Evolutionary conservation across 2,888 invertebrate genomes (phyloP).

Genomic region (Helleia helle): DNA sequence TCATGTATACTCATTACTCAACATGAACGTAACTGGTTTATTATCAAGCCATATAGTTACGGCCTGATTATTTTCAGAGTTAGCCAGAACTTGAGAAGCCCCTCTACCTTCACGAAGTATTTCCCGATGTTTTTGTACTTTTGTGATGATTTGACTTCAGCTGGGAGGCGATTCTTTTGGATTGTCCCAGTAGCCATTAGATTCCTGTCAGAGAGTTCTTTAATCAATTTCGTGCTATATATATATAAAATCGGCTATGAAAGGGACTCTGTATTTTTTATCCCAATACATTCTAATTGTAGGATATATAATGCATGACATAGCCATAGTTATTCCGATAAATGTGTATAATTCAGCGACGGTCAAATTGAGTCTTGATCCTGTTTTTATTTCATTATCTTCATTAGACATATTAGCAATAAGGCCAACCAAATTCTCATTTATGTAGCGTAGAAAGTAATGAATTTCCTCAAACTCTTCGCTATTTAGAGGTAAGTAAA

Average conservation of each 20-base stretch:
- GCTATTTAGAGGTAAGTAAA: not conserved
- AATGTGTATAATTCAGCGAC: not conserved
- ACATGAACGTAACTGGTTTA: conserved; percentile 16
- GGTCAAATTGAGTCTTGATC: not conserved
- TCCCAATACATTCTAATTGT: not conserved
- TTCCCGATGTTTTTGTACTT: not conserved
- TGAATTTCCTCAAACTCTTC: not conserved
- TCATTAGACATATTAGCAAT: not conserved
- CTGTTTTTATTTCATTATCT: not conserved
- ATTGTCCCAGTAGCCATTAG: conserved; percentile 1
- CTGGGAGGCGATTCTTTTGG: conserved; percentile 14
- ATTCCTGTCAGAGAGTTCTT: not conserved
- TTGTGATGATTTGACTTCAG: not conserved
- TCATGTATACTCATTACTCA: no score
- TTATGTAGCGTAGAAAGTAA: not conserved
- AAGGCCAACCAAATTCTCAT: not conserved
- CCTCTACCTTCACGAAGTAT: conserved; percentile 10
- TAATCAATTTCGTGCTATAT: conserved; percentile 13
- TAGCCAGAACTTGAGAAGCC: conserved; percentile 9
- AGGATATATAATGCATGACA: not conserved
- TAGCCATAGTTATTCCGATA: no score
- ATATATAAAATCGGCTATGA: conserved; percentile 8
- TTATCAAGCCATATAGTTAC: conserved; percentile 22
- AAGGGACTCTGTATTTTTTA: not conserved
- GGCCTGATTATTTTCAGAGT: conserved; percentile 11